phyloP scores from a whole-genome alignment of 2,113 vertebrate genomes.

The Hucho hucho region DNA sequence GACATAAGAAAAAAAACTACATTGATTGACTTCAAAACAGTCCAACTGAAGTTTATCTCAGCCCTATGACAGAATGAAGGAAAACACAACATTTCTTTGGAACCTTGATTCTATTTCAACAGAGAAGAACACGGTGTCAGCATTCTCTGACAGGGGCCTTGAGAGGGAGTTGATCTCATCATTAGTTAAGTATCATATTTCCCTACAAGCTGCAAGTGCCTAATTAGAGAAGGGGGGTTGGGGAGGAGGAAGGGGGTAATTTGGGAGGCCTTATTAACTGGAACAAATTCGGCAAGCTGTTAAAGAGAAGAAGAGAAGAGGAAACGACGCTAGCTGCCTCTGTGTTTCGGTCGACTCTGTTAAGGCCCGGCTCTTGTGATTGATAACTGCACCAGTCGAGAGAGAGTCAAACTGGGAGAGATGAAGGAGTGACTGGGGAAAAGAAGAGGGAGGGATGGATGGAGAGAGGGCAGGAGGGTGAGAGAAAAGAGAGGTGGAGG shows the following conservation, averaged over 20 bases:
- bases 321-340: conserved; percentile 37
- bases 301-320: conserved; percentile 81
- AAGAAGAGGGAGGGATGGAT: conserved; percentile 21
- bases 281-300: conserved; percentile 99
- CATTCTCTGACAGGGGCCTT: conserved; percentile 98
- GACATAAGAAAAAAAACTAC: conserved; percentile 50
- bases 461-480: conserved; percentile 34
- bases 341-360: conserved; percentile 84
- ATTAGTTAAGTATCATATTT: conserved; percentile 99
- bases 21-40: conserved; percentile 86
- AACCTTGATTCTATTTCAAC: conserved; percentile 93
- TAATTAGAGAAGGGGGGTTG: conserved; percentile 81
- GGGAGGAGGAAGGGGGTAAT: conserved; percentile 86
- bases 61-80: conserved; percentile 34
- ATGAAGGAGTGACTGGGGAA: conserved; percentile 90
- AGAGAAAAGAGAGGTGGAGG: conserved; percentile 25
- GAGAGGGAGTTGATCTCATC: conserved; percentile 99
- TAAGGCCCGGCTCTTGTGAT: conserved; percentile 93
- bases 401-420: conserved; percentile 95
- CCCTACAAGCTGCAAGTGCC: conserved; percentile 94
- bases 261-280: conserved; percentile 99
- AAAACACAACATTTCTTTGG: conserved; percentile 64
- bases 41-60: conserved; percentile 56
- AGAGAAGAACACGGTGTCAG: conserved; percentile 98
- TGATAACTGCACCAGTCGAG: conserved; percentile 95